Evolutionary conservation across 2,113 vertebrate genomes (phyloP).

Genomic region (Oreochromis tanganicae): DNA sequence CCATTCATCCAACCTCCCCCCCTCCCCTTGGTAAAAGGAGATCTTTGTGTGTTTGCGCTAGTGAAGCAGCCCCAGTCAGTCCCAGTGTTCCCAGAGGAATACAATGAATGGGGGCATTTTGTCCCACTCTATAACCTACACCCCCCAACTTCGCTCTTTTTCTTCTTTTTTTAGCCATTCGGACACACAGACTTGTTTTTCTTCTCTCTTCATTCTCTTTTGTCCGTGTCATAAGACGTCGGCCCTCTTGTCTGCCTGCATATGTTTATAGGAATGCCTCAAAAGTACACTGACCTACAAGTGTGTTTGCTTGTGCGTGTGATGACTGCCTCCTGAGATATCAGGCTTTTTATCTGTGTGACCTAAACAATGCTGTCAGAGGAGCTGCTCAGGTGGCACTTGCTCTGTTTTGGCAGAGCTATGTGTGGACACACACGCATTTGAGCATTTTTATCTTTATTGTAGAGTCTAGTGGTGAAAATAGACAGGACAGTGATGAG

Average conservation of each 20-base stretch:
- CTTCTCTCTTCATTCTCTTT: conserved; percentile 80
- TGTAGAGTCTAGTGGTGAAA: not conserved
- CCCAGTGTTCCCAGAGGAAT: conserved; percentile 88
- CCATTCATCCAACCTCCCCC: conserved; percentile 80
- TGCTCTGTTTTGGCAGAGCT: conserved; percentile 54
- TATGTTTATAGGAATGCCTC: conserved; percentile 55
- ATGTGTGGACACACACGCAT: not conserved
- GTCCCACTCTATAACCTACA: conserved; percentile 71
- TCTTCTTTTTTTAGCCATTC: conserved; percentile 3
- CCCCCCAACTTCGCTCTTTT: not conserved
- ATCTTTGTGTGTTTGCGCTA: conserved; percentile 89
- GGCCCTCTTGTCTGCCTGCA: conserved; percentile 61
- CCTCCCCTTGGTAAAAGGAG: conserved; percentile 78
- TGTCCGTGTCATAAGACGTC: conserved; percentile 86
- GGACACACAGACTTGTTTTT: conserved; percentile 84
- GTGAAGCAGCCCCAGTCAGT: conserved; percentile 74
- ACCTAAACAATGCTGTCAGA: not conserved
- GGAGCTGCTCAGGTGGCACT: conserved; percentile 20
- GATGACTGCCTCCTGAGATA: not conserved
- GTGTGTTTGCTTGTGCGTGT: not conserved
- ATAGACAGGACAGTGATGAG: not conserved
- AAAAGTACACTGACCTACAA: not conserved
- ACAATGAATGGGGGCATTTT: conserved; percentile 96
- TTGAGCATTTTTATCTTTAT: not conserved
- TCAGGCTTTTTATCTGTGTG: not conserved